Evolutionary conservation across 2,888 invertebrate species (phyloP).

Genomic region (Gymnocheta viridis): DNA sequence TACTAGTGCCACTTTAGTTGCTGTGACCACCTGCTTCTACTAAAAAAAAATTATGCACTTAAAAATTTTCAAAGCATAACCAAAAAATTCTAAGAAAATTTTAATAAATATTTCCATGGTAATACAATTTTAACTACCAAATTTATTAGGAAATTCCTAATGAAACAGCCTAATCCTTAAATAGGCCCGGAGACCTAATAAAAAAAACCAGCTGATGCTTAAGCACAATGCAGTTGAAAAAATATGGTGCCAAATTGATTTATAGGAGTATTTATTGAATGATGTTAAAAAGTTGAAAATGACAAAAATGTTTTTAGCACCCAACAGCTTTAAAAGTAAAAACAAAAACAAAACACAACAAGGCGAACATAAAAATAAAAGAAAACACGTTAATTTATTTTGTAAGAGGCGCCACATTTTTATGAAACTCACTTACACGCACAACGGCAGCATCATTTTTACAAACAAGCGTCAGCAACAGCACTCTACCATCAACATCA

Average conservation of each 20-base stretch:
- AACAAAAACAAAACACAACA: neutral
- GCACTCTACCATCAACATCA: constrained; percentile 36
- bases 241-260: neutral
- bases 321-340: constrained; percentile 8
- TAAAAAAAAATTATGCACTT: no score
- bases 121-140: constrained; percentile 17
- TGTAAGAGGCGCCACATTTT: constrained; percentile 62
- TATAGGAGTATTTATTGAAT: constrained; percentile 18
- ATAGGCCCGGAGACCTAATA: constrained; percentile 23
- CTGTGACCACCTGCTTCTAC: no score
- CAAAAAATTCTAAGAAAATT: neutral
- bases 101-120: neutral
- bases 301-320: neutral
- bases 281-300: constrained; percentile 18
- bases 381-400: constrained; percentile 64
- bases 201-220: constrained; percentile 3
- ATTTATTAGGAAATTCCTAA: constrained; percentile 48
- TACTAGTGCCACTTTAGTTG: no score
- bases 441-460: neutral
- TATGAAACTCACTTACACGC: constrained; percentile 19
- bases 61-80: neutral
- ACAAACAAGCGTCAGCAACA: neutral
- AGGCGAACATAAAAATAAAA: constrained; percentile 1
- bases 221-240: neutral
- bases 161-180: constrained; percentile 44